These are phyloP conservation scores for Adoxophyes honmai DNA, from an alignment of 1,140 invertebrate species.

Conservation along the genomic window DNA sequence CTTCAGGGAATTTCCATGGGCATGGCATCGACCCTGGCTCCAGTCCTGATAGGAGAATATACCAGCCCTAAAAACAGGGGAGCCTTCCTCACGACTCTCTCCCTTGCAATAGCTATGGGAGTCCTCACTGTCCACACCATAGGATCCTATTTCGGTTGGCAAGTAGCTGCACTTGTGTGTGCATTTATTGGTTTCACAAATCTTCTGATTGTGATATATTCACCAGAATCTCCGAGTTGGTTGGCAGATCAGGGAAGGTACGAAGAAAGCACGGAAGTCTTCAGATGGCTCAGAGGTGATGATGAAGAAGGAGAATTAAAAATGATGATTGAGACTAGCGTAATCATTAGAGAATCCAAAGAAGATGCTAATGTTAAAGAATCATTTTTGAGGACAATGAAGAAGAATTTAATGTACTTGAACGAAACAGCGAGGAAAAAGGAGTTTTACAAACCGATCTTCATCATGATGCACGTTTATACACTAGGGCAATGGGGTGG, in stretches of 20 bases:
- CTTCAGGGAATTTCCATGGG: slow-evolving; percentile 46
- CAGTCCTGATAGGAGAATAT: slow-evolving; percentile 45
- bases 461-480: slow-evolving; percentile 25
- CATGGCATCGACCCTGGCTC: slow-evolving; percentile 30
- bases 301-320: slow-evolving; percentile 39
- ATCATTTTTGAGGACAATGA: neutral
- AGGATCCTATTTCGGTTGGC: slow-evolving; percentile 36
- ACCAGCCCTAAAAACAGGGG: slow-evolving; percentile 42
- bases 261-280: slow-evolving; percentile 34
- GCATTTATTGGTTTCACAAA: slow-evolving; percentile 29
- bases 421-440: slow-evolving; percentile 14
- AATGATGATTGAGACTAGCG: slow-evolving; percentile 38
- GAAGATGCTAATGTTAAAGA: neutral
- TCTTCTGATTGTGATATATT: slow-evolving; percentile 39
- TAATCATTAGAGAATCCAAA: neutral
- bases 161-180: slow-evolving; percentile 31
- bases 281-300: slow-evolving; percentile 42
- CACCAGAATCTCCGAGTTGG: slow-evolving; percentile 45
- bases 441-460: slow-evolving; percentile 26
- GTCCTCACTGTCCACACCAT: slow-evolving; percentile 33
- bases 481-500: slow-evolving; percentile 17
- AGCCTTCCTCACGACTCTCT: slow-evolving; percentile 38
- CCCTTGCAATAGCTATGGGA: slow-evolving; percentile 30
- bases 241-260: slow-evolving; percentile 35
- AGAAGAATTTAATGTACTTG: neutral